Percentiles rank a stretch among this genome's conserved stretches.
Conservation (phyloP, 2,113 vertebrate species). For the Diglossa brunneiventris region DNA sequence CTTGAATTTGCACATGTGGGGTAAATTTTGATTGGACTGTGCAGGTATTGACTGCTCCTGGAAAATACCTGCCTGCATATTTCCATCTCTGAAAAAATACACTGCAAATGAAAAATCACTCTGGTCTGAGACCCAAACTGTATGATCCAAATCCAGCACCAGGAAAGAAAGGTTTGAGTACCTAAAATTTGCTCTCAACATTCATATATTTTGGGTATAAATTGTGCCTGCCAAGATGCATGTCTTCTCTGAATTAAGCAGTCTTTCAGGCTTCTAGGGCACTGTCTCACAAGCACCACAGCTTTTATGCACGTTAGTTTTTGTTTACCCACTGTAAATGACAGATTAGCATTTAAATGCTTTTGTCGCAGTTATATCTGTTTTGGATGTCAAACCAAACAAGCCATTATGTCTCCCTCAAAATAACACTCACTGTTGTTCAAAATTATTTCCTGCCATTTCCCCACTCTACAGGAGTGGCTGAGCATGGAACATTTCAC, state of each 20-base stretch:
- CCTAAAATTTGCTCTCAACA: not conserved
- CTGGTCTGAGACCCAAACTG: not conserved
- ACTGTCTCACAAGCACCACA: not conserved
- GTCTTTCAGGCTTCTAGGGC: not conserved
- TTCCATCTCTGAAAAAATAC: not conserved
- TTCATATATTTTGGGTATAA: not conserved
- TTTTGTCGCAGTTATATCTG: constrained; percentile 41
- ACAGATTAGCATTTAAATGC: constrained; percentile 64
- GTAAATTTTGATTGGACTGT: not conserved
- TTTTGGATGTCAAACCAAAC: constrained; percentile 58
- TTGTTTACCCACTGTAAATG: constrained; percentile 61
- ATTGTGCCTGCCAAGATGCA: not conserved
- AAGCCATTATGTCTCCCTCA: constrained; percentile 45
- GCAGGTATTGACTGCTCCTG: not conserved
- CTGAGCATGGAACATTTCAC: constrained; percentile 38
- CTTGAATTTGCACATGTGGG: fast-evolving
- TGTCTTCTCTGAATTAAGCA: constrained; percentile 5
- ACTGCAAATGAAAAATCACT: not conserved
- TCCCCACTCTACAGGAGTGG: not conserved
- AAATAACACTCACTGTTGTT: constrained; percentile 26
- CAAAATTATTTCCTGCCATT: constrained; percentile 31
- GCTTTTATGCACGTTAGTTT: not conserved
- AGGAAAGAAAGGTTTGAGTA: not conserved
- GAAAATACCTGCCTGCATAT: not conserved
- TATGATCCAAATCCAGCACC: not conserved